These are phyloP conservation scores for Brachynemurus nebulosus DNA, from an alignment of 2,888 invertebrate genomes.

Conservation along the genomic window DNA sequence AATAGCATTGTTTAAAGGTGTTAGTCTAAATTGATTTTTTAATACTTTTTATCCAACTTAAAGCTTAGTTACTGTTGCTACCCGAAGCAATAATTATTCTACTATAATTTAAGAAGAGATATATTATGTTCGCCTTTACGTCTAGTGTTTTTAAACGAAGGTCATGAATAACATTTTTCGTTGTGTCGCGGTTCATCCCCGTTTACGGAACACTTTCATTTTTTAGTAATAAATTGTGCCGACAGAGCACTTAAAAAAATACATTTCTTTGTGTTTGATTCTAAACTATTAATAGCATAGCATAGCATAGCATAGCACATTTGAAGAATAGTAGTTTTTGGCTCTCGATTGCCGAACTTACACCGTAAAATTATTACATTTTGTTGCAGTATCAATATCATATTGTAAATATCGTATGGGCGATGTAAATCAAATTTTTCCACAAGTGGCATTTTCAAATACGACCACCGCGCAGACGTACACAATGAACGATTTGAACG, in stretches of 20 bases:
- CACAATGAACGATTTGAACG: conserved; percentile 52
- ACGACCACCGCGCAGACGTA: conserved; percentile 31
- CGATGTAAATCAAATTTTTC: conserved; percentile 31
- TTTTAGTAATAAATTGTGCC: too few relatives aligned
- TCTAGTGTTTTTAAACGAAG: too few relatives aligned
- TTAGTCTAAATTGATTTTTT: not conserved
- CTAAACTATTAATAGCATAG: too few relatives aligned
- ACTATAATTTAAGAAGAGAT: not conserved
- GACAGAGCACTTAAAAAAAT: too few relatives aligned
- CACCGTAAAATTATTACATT: not conserved
- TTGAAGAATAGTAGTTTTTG: not conserved
- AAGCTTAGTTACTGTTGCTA: too few relatives aligned
- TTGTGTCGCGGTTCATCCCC: too few relatives aligned
- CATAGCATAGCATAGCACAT: too few relatives aligned
- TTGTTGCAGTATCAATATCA: conserved; percentile 34
- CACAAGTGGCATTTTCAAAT: conserved; percentile 27
- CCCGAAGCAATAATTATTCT: too few relatives aligned
- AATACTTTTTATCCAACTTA: too few relatives aligned
- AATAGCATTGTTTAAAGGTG: not conserved
- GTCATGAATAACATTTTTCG: not conserved
- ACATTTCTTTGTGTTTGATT: too few relatives aligned
- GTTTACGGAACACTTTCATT: not conserved
- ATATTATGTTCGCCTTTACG: too few relatives aligned
- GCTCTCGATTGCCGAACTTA: too few relatives aligned
- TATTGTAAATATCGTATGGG: conserved; percentile 42